phyloP scores from a whole-genome alignment of 1,140 invertebrate species.

The Adoxophyes honmai region DNA sequence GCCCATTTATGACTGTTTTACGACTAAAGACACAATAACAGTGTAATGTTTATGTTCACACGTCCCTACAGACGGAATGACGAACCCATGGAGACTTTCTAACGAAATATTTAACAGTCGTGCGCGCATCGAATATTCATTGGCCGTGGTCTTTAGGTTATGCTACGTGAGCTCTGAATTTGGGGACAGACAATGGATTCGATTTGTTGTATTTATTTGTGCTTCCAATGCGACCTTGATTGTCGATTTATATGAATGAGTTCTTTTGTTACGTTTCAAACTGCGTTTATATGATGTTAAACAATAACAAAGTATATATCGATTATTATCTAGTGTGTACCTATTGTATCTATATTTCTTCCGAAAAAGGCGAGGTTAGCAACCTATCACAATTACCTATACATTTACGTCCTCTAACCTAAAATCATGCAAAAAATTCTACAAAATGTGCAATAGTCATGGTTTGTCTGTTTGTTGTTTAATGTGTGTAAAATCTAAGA shows the following conservation, averaged over 20 bases:
- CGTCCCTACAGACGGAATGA: conserved; percentile 29
- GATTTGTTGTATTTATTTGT: neutral
- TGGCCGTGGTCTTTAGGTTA: conserved; percentile 46
- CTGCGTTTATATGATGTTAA: too few species aligned
- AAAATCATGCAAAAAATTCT: too few species aligned
- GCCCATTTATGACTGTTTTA: neutral
- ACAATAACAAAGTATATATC: too few species aligned
- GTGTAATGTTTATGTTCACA: conserved; percentile 27
- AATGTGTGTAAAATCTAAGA: too few species aligned
- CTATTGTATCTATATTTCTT: too few species aligned
- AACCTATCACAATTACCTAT: too few species aligned
- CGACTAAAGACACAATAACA: conserved; percentile 19
- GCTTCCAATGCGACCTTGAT: neutral
- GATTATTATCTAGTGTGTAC: too few species aligned
- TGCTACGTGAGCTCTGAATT: conserved; percentile 6
- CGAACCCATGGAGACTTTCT: conserved; percentile 52
- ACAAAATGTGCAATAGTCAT: too few species aligned
- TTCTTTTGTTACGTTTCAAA: too few species aligned
- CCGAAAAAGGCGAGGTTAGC: too few species aligned
- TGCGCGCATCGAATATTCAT: conserved; percentile 56
- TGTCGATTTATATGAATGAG: neutral
- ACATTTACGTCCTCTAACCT: too few species aligned
- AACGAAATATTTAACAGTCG: conserved; percentile 63
- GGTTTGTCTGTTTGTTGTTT: too few species aligned
- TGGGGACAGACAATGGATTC: neutral